A percentile compares a stretch with the other conserved stretches of the same genome.
Conservation (phyloP, 2,113 vertebrate genomes). For the Xenus cinereus region DNA sequence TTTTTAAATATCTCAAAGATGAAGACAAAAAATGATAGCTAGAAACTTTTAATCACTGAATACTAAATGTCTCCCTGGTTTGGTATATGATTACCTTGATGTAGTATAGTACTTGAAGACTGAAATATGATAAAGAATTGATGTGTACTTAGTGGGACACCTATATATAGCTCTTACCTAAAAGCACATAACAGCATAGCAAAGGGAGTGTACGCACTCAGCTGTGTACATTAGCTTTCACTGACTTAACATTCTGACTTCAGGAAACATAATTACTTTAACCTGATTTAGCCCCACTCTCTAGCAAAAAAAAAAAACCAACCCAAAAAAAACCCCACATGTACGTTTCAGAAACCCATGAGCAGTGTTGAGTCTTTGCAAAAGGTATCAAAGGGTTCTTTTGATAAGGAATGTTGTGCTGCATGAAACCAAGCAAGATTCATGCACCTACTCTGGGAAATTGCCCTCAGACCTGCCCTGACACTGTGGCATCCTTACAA, state of each 20-base stretch:
- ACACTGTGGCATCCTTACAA: not conserved
- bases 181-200: not conserved
- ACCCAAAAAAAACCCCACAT: not conserved
- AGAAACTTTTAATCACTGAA: not conserved
- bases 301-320: not conserved
- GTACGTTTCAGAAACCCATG: not conserved
- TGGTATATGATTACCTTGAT: not conserved
- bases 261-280: not conserved
- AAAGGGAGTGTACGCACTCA: not conserved
- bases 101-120: not conserved
- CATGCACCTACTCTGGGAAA: not conserved
- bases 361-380: not conserved
- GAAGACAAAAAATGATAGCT: not conserved
- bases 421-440: not conserved
- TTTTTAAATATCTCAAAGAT: not conserved
- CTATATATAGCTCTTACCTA: constrained; percentile 39
- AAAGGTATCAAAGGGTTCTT: not conserved
- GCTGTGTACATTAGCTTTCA: not conserved
- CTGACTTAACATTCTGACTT: constrained; percentile 2
- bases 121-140: constrained; percentile 39
- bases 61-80: not conserved
- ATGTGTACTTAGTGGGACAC: constrained; percentile 22
- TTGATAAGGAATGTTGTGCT: not conserved
- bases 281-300: not conserved
- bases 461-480: fast-evolving